Evolutionary conservation across 64 coral and sea anemone species (phyloP), one percentile per base, ranked within the genome.

Genomic region (Anthopleura sola): DNA sequence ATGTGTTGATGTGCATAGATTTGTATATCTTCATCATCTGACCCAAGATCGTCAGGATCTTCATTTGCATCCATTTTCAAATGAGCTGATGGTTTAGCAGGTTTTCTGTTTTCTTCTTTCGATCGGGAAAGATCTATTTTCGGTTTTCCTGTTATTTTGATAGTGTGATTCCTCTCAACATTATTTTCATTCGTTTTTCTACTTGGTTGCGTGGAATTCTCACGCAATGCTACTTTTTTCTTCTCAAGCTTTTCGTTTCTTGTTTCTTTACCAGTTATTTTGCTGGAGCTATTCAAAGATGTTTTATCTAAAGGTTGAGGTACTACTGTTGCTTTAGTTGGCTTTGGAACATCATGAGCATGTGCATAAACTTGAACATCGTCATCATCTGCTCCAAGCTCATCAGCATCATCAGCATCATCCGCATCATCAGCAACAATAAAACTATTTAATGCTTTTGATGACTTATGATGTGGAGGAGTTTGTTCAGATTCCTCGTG

Each of bases 11-110:
- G 76, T 26, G 76, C 76, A 47, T 79, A 48, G 4, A 48, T 33
- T 79, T 79, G 76, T 79, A 79, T 79, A 55, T 28, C 32, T 24
- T 80, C 32, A 37, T 78, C 85, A 62, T 87, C 75, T 60, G 75
- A 29, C 20, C 86, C 86, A 78, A 87, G 74, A 55, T 87, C 86
- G 71, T 87, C 86, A 55, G 86, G 86, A 78, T 87, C 74, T 15
- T 87, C 86, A 78, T 79, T 34, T 77, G 58, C 16, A 14, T 77
- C 37, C 6, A 19, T 62, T 26, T 62, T 62, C 24, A 62, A 62
- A 62, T 0, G 5, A 62, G 11, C 58, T 8, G n/a, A 2, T 62
- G 58, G 24, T 11, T 10, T 23, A n/a, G 23, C 58, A 62, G 58
- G 21, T 5, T 62, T 62, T 62, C 16, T 62, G 8, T 7, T 62